These are phyloP conservation scores for Eufriesea mexicana DNA, from an alignment of 1,140 invertebrate genomes.

Conservation along the genomic window DNA sequence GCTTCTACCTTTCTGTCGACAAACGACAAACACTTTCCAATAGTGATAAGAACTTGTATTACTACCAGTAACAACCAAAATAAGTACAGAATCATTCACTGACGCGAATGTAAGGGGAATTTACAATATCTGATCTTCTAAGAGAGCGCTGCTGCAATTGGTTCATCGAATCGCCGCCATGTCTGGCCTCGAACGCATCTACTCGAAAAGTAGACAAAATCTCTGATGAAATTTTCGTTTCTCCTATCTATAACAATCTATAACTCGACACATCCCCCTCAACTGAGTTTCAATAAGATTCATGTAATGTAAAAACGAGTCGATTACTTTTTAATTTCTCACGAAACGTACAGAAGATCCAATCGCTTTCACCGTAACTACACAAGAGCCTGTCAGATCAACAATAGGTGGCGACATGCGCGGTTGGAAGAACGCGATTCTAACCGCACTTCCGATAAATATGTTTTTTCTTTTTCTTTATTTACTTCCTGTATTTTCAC, in stretches of 20 bases:
- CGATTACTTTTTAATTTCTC: constrained; percentile 25
- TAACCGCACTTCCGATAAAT: constrained; percentile 63
- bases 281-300: background rate
- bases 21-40: constrained; percentile 36
- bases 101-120: constrained; percentile 63
- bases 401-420: constrained; percentile 73
- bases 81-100: constrained; percentile 66
- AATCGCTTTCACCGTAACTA: constrained; percentile 74
- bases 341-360: constrained; percentile 64
- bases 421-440: constrained; percentile 70
- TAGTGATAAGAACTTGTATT: constrained; percentile 45
- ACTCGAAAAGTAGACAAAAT: constrained; percentile 18
- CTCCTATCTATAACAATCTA: too few species aligned
- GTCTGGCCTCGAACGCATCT: constrained; percentile 55
- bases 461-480: background rate
- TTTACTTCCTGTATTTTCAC: background rate
- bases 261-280: background rate
- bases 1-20: constrained; percentile 6
- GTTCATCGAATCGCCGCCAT: constrained; percentile 70
- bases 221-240: constrained; percentile 13
- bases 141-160: constrained; percentile 71
- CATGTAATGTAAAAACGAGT: background rate
- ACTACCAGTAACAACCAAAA: constrained; percentile 70
- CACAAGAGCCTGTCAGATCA: constrained; percentile 59
- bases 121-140: constrained; percentile 49